These are phyloP conservation scores for Balanococcus diminutus DNA, from an alignment of 2,888 invertebrate species.

Conservation along the genomic window DNA sequence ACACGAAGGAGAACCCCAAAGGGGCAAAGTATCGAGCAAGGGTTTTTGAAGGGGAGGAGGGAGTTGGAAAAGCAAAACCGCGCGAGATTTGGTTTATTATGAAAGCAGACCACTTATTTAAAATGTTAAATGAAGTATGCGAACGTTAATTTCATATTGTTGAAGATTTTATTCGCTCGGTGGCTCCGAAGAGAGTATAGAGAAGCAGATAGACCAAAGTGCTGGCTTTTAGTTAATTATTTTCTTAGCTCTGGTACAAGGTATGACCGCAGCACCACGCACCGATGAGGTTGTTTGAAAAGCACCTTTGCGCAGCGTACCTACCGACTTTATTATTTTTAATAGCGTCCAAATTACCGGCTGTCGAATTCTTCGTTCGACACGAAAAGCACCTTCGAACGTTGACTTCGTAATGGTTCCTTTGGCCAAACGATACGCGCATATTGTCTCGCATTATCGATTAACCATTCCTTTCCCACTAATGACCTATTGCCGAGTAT, in stretches of 20 bases:
- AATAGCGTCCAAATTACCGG: conserved; percentile 3
- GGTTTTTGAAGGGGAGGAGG: too few relatives aligned
- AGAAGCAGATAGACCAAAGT: too few relatives aligned
- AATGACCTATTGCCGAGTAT: conserved; percentile 3
- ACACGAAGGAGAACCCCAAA: not conserved
- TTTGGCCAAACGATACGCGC: conserved; percentile 7
- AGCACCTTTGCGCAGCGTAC: not conserved
- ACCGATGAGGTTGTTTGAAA: not conserved
- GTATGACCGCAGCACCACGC: not conserved
- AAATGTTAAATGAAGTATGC: conserved; percentile 34
- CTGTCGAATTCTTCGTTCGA: not conserved
- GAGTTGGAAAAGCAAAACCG: not conserved
- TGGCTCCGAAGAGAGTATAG: not conserved
- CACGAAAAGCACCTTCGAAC: conserved; percentile 3
- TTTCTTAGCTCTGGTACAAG: not conserved
- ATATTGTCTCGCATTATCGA: conserved; percentile 24
- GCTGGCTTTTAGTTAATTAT: not conserved
- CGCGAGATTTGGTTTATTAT: conserved; percentile 24
- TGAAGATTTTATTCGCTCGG: conserved; percentile 33
- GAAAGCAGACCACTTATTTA: conserved; percentile 9
- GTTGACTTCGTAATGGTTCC: conserved; percentile 17
- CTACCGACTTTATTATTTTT: conserved; percentile 2
- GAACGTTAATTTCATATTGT: conserved; percentile 19
- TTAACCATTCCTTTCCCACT: not conserved
- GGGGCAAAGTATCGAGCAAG: not conserved